phyloP scores from a whole-genome alignment of 2,113 vertebrate genomes.

The Nibea albiflora region DNA sequence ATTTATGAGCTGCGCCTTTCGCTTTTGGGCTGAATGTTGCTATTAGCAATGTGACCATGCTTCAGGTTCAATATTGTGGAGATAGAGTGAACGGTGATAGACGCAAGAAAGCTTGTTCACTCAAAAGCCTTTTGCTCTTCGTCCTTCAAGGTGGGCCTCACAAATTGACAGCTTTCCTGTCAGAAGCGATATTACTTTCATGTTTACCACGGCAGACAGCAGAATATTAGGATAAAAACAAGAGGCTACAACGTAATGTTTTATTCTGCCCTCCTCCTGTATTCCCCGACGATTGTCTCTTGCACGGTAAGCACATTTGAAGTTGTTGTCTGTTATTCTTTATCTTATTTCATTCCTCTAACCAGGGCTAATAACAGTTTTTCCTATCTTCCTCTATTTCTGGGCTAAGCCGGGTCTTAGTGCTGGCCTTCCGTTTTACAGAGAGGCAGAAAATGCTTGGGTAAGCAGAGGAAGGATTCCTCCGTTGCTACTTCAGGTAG shows the following conservation, averaged over 20 bases:
- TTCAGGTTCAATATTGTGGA: slow-evolving; percentile 46
- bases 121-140: slow-evolving; percentile 24
- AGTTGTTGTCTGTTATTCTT: slow-evolving; percentile 75
- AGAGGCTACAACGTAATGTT: slow-evolving; percentile 24
- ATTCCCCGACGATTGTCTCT: slow-evolving; percentile 56
- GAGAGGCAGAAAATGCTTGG: slow-evolving; percentile 75
- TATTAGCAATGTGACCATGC: slow-evolving; percentile 54
- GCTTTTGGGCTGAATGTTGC: slow-evolving; percentile 57
- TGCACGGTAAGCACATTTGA: slow-evolving; percentile 77
- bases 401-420: slow-evolving; percentile 78
- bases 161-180: slow-evolving; percentile 40
- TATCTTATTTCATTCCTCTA: slow-evolving; percentile 73
- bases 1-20: slow-evolving; percentile 61
- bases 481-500: slow-evolving; percentile 77
- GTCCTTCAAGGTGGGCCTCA: slow-evolving; percentile 32
- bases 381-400: slow-evolving; percentile 77
- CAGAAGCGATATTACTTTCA: slow-evolving; percentile 35
- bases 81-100: slow-evolving; percentile 28
- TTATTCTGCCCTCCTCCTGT: slow-evolving; percentile 21
- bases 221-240: slow-evolving; percentile 57
- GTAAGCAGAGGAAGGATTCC: slow-evolving; percentile 80
- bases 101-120: slow-evolving; percentile 36
- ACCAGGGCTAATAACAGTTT: slow-evolving; percentile 75
- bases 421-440: slow-evolving; percentile 71
- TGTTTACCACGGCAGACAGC: slow-evolving; percentile 44